Evolutionary conservation across 2,113 vertebrate species (phyloP).

Genomic region (Micronycteris hirsuta): DNA sequence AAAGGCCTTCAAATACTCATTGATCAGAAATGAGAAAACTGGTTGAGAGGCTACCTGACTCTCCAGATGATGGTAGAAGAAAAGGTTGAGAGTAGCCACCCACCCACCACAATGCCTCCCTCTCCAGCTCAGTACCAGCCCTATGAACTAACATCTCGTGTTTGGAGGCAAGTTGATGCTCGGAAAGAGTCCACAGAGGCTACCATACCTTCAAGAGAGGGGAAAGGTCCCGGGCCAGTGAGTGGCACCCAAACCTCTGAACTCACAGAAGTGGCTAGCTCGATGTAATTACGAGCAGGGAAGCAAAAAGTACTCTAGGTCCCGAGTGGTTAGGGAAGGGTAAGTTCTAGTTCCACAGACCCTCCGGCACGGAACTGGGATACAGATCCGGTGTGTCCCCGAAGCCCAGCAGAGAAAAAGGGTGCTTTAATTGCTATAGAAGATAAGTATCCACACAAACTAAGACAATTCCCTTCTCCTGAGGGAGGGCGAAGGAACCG

Average conservation of each 20-base stretch:
- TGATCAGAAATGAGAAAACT: background rate
- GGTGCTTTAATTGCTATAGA: background rate
- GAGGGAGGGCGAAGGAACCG: background rate
- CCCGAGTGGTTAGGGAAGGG: background rate
- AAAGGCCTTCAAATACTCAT: background rate
- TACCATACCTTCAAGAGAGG: background rate
- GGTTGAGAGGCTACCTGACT: background rate
- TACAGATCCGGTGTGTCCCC: background rate
- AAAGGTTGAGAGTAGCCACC: background rate
- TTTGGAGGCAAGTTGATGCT: background rate
- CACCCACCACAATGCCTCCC: background rate
- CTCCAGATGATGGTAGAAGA: background rate
- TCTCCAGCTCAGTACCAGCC: background rate
- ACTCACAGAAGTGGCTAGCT: background rate
- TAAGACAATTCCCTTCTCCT: background rate
- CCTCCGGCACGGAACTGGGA: background rate
- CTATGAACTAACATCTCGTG: background rate
- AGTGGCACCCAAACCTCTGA: background rate
- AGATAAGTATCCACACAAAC: background rate
- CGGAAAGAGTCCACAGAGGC: background rate
- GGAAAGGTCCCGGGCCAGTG: background rate
- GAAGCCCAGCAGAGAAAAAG: background rate
- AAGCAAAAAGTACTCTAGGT: constrained; percentile 49
- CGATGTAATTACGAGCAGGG: background rate
- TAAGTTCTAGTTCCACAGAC: background rate